Base-by-base conservation (phyloP, 2,888 invertebrate genomes). In the Spodoptera picta region DNA sequence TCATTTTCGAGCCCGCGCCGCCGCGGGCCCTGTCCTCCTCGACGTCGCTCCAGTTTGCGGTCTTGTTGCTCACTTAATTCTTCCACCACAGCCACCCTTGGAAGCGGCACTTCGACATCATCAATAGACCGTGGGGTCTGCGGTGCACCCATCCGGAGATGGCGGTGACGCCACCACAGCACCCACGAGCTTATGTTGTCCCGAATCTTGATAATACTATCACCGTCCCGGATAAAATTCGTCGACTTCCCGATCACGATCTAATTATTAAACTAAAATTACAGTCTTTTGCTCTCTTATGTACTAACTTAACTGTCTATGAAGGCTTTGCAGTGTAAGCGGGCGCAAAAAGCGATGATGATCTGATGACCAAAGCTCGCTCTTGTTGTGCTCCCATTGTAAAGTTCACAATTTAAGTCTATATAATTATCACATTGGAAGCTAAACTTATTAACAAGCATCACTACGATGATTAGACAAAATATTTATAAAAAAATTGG, bases 91-190 rank as follows among this genome's bases (percentile, higher is more conserved):
- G 89, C 89, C 88, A 92, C 84, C 60, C 84, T 87, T 7, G 92
- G 92, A 79, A 87, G 83, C 87, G 92, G 92, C 80, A 87, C 83
- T 87, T 85, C 87, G 59, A 92, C 93, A 90, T 93, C 92, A 65
- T 92, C 92, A 65, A 92, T 89, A 61, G 83, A 87, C 83, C 90
- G 92, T 59, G 92, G 93, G 89, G 92, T 91, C 91, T 92, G 93
- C 91, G 94, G 93, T 86, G 93, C 93, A 92, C 93, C 93, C 92
- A 92, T 92, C 91, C 92, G 90, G 90, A 92, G 91, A 92, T 90
- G 93, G 84, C 92, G 90, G 84, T 91, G 89, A 89, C 93, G 93
- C 93, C 93, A 92, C 94, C 94, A 92, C 93, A 93, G 90, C 83
- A 93, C 92, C 94, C 94, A 94, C 90, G 91, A 91, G 77, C 90